A percentile compares a stretch with the other conserved stretches of the same genome.
These are phyloP conservation scores for Polyommatus iphigenia DNA, from an alignment of 2,888 invertebrate species.

Conservation along the genomic window DNA sequence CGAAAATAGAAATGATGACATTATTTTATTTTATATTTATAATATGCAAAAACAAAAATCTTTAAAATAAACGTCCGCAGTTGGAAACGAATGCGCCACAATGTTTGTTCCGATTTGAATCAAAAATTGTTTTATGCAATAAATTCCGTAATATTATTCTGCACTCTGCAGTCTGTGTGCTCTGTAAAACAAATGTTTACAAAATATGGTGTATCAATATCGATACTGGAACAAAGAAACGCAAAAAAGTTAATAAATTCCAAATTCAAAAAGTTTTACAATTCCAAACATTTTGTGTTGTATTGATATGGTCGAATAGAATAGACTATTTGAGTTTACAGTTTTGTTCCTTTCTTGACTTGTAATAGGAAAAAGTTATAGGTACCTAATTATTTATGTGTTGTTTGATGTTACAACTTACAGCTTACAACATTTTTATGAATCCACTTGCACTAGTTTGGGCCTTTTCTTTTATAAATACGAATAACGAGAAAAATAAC, in stretches of 20 bases:
- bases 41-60: conserved; percentile 2
- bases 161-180: neutral
- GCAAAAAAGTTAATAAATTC: neutral
- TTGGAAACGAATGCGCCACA: conserved; percentile 22
- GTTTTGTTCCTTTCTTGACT: too few relatives aligned
- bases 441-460: too few relatives aligned
- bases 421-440: too few relatives aligned
- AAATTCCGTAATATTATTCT: conserved; percentile 1
- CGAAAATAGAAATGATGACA: too few relatives aligned
- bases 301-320: neutral
- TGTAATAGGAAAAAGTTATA: too few relatives aligned
- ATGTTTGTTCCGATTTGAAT: conserved; percentile 12
- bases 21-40: too few relatives aligned
- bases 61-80: neutral
- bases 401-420: too few relatives aligned
- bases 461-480: too few relatives aligned
- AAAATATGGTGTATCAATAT: conserved; percentile 16
- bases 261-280: conserved; percentile 4
- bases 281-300: neutral
- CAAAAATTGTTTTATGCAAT: conserved; percentile 21
- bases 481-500: too few relatives aligned
- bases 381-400: too few relatives aligned
- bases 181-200: neutral
- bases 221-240: neutral
- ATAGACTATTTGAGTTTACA: too few relatives aligned